A percentile compares a stretch with the other conserved stretches of the same genome.
Evolutionary conservation across 2,797 vertebrate genomes (phyloP).

Genomic region (Microtus californicus): DNA sequence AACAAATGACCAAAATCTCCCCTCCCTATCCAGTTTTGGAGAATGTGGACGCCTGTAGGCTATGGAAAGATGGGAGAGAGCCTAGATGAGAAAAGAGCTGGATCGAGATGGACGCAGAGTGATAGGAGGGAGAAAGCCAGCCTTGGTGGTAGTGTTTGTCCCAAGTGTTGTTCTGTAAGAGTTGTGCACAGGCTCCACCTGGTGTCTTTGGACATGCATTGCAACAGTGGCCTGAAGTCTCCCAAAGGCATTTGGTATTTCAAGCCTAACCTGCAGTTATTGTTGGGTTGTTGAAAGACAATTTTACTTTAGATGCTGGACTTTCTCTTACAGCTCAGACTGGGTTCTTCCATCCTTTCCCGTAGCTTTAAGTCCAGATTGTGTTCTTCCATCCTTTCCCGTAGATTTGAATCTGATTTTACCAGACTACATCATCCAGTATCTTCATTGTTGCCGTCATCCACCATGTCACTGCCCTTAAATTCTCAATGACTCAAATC

Average conservation of each 20-base stretch:
- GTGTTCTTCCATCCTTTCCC: neutral
- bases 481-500: neutral
- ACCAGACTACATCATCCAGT: neutral
- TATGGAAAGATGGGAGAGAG: neutral
- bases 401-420: slow-evolving; percentile 8
- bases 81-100: neutral
- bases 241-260: neutral
- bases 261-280: neutral
- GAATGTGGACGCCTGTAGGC: neutral
- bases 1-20: neutral
- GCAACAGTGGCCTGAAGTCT: neutral
- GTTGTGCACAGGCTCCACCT: slow-evolving; percentile 55
- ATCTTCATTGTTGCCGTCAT: neutral
- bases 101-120: neutral
- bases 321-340: neutral
- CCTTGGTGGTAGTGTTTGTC: no score
- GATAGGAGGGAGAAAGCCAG: neutral
- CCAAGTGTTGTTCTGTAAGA: neutral
- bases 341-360: neutral
- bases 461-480: neutral
- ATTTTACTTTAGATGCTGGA: neutral
- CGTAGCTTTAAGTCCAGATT: neutral
- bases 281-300: neutral
- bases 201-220: neutral
- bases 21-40: neutral